A percentile compares a stretch with the other conserved stretches of the same genome.
Conservation (phyloP, 2,113 vertebrate species). For the Pterocles burchelli region DNA sequence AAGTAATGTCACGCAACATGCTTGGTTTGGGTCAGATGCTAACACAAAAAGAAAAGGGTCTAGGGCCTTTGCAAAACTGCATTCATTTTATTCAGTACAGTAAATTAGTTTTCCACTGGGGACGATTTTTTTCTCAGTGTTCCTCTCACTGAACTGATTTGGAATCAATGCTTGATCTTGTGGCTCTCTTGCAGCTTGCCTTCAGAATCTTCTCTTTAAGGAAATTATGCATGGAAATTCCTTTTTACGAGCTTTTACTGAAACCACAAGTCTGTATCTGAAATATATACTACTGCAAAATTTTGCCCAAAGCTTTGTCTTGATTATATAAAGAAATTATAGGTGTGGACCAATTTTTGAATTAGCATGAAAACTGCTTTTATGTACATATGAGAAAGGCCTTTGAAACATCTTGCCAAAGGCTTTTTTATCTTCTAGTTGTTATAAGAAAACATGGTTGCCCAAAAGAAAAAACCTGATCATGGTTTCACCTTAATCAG, state of each 20-base stretch:
- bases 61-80: background rate
- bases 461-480: slow-evolving; percentile 87
- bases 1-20: background rate
- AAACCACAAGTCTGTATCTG: slow-evolving; percentile 61
- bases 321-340: slow-evolving; percentile 71
- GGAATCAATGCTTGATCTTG: slow-evolving; percentile 40
- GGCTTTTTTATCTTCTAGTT: slow-evolving; percentile 82
- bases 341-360: slow-evolving; percentile 71
- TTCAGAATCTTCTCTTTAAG: slow-evolving; percentile 51
- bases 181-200: background rate
- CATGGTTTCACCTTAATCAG: slow-evolving; percentile 92
- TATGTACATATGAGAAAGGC: slow-evolving; percentile 66
- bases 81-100: background rate
- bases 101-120: slow-evolving; percentile 3
- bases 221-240: slow-evolving; percentile 72
- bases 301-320: slow-evolving; percentile 72
- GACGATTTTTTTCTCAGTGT: slow-evolving; percentile 23
- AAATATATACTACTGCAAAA: slow-evolving; percentile 49
- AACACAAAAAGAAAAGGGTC: background rate
- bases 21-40: background rate
- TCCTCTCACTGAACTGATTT: slow-evolving; percentile 40
- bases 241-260: slow-evolving; percentile 59
- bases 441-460: slow-evolving; percentile 85
- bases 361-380: slow-evolving; percentile 73
- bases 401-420: slow-evolving; percentile 85